Evolutionary conservation across 2,888 invertebrate species (phyloP).

Genomic region (Caenorhabditis sp.): DNA sequence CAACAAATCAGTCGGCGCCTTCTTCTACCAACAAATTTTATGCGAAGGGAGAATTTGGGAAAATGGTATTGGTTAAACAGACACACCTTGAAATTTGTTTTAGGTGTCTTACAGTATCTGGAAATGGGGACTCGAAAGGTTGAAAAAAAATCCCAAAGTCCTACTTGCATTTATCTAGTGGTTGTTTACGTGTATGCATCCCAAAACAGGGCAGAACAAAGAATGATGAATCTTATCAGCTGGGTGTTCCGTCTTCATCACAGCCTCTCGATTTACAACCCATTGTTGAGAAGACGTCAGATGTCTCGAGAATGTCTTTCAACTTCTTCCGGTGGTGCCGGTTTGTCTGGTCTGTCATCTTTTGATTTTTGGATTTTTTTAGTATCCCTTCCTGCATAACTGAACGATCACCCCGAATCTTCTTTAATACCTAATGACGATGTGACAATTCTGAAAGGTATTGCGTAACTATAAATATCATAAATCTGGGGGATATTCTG

Average conservation of each 20-base stretch:
- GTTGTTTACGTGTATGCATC: conserved; percentile 4
- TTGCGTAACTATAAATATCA: background rate
- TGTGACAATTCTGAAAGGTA: background rate
- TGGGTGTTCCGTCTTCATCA: conserved; percentile 31
- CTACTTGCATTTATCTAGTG: too few species aligned
- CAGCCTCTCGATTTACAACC: conserved; percentile 32
- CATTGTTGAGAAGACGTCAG: background rate
- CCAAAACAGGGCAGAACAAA: background rate
- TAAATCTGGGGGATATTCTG: background rate
- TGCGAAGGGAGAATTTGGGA: background rate
- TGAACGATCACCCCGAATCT: too few species aligned
- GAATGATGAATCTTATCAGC: conserved; percentile 41
- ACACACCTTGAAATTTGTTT: conserved; percentile 29
- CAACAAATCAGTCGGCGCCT: conserved; percentile 40
- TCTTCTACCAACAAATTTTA: conserved; percentile 39
- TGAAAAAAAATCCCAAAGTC: too few species aligned
- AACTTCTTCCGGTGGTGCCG: conserved; percentile 36
- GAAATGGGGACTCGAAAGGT: too few species aligned
- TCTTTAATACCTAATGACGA: background rate
- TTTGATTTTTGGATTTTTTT: background rate
- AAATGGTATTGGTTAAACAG: background rate
- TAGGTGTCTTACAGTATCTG: background rate
- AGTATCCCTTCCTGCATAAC: background rate
- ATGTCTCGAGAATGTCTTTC: background rate
- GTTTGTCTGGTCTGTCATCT: conserved; percentile 32